Evolutionary conservation across 2,113 vertebrate genomes (phyloP).

Genomic region (Desmodus rotundus): DNA sequence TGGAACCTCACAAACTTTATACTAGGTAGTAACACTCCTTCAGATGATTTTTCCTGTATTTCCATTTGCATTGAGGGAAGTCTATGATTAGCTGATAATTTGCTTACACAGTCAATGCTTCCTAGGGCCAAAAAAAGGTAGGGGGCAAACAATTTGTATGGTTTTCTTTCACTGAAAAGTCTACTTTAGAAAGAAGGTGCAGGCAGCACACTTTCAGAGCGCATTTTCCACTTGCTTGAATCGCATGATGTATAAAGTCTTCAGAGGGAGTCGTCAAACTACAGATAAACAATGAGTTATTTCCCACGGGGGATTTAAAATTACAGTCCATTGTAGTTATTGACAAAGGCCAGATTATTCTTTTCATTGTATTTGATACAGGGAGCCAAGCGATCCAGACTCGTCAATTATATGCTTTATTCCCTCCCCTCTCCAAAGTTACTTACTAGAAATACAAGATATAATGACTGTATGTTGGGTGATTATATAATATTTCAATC

Average conservation of each 20-base stretch:
- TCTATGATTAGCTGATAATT: conserved; percentile 52
- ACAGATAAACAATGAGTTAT: conserved; percentile 66
- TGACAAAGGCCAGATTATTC: conserved; percentile 52
- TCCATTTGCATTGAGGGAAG: conserved; percentile 44
- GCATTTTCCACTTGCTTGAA: conserved; percentile 40
- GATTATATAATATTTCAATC: not conserved
- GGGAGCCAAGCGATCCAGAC: conserved; percentile 21
- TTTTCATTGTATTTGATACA: conserved; percentile 10
- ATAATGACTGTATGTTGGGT: not conserved
- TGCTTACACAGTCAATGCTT: conserved; percentile 24
- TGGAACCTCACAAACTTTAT: not conserved
- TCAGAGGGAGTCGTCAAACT: not conserved
- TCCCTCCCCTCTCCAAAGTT: not conserved
- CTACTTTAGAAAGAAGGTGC: not conserved
- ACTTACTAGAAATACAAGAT: not conserved
- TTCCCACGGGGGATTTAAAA: conserved; percentile 57
- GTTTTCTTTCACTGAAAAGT: conserved; percentile 42
- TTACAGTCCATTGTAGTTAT: conserved; percentile 64
- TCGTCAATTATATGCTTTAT: not conserved
- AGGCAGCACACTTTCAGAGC: not conserved
- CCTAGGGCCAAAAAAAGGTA: not conserved
- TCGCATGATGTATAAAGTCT: conserved; percentile 29
- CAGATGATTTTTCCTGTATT: not conserved
- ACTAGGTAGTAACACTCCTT: not conserved
- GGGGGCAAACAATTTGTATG: conserved; percentile 55